Percentiles rank a stretch among this genome's conserved stretches.
Evolutionary conservation across 2,113 vertebrate species (phyloP).

Genomic region (Chloebia gouldiae): DNA sequence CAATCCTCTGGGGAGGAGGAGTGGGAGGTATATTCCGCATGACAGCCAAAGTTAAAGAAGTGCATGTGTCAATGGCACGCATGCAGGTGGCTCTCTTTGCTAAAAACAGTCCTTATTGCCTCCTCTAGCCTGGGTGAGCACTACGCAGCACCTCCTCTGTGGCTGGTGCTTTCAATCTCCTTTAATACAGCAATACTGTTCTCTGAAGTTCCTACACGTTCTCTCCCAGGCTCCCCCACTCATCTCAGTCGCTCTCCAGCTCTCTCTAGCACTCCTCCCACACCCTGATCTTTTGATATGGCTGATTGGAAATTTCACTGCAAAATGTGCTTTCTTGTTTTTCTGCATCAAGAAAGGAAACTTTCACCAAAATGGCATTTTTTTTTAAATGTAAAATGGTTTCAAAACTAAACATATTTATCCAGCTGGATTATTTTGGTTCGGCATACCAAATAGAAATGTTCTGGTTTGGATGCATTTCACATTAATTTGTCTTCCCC

Average conservation of each 20-base stretch:
- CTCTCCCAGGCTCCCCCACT: conserved; percentile 15
- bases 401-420: neutral
- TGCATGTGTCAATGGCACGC: neutral
- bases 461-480: neutral
- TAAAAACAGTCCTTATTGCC: neutral
- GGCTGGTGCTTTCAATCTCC: neutral
- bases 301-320: conserved; percentile 23
- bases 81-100: neutral
- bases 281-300: conserved; percentile 22
- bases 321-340: neutral
- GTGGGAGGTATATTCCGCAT: neutral
- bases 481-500: neutral
- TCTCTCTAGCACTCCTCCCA: conserved; percentile 40
- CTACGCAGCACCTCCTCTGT: neutral
- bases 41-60: neutral
- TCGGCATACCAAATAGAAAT: neutral
- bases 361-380: neutral
- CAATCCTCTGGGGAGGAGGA: neutral
- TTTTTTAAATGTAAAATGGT: neutral
- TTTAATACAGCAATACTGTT: neutral
- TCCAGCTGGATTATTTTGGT: conserved; percentile 9
- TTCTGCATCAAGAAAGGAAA: neutral
- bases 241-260: neutral
- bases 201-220: conserved; percentile 14
- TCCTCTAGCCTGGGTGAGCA: neutral